Evolutionary conservation across 2,797 vertebrate genomes (phyloP).

Genomic region (Enteromius afrohamiltoni): DNA sequence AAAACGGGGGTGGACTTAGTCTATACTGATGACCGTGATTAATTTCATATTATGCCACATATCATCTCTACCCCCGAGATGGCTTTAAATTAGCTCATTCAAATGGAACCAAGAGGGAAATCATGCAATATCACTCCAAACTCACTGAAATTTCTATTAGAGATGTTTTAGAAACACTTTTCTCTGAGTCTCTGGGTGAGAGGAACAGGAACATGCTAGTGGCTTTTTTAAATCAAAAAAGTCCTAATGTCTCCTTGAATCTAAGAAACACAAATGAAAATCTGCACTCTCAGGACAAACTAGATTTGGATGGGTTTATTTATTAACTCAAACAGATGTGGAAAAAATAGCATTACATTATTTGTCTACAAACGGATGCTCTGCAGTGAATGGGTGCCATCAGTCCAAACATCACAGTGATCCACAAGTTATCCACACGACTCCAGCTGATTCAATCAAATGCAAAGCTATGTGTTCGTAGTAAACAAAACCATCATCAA

Average conservation of each 20-base stretch:
- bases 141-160: conserved; percentile 19
- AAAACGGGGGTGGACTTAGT: conserved; percentile 33
- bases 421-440: background rate
- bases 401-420: background rate
- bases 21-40: conserved; percentile 63
- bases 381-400: background rate
- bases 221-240: background rate
- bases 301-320: background rate
- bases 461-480: background rate
- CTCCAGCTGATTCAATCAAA: background rate
- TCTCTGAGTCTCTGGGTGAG: background rate
- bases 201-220: background rate
- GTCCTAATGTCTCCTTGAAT: background rate
- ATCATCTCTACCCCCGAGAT: conserved; percentile 37
- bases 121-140: conserved; percentile 29
- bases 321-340: background rate
- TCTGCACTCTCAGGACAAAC: background rate
- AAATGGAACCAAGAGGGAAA: conserved; percentile 42
- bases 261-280: background rate
- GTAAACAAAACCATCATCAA: background rate
- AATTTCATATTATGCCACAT: conserved; percentile 49
- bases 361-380: background rate
- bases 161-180: conserved; percentile 32
- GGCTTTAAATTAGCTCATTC: conserved; percentile 41
- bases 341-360: background rate